A percentile compares a stretch with the other conserved stretches of the same genome.
Evolutionary conservation across 2,888 invertebrate species (phyloP).

Genomic region (Allophyes oxyacanthae): DNA sequence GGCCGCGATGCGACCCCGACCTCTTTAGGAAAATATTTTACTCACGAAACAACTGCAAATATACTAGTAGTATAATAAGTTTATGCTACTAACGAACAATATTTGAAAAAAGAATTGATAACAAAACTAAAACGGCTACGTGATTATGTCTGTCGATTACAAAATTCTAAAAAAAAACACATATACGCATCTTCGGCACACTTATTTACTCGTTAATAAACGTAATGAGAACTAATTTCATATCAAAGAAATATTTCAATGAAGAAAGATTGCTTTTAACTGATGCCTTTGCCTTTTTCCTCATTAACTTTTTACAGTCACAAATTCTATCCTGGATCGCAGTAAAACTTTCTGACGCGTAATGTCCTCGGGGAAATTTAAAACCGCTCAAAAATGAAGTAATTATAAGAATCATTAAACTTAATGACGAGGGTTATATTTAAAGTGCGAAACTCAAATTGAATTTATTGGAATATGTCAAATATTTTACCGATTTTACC

Average conservation of each 20-base stretch:
- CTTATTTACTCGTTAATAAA: constrained; percentile 12
- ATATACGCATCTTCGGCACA: no score
- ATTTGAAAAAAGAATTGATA: constrained; percentile 9
- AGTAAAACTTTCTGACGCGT: constrained; percentile 36
- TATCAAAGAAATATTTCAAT: constrained; percentile 2
- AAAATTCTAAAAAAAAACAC: no score
- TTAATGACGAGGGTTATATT: constrained; percentile 39
- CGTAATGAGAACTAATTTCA: constrained; percentile 3
- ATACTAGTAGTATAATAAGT: no score
- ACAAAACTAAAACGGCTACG: neutral
- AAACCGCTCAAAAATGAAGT: constrained; percentile 48
- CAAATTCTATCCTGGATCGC: constrained; percentile 33
- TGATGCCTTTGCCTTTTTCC: constrained; percentile 26
- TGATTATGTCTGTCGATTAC: no score
- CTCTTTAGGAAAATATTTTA: constrained; percentile 62
- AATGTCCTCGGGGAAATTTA: constrained; percentile 42
- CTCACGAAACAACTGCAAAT: constrained; percentile 55
- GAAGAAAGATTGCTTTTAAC: constrained; percentile 23
- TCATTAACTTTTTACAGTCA: constrained; percentile 41
- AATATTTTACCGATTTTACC: constrained; percentile 43
- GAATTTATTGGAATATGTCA: constrained; percentile 16
- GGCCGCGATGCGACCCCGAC: constrained; percentile 65
- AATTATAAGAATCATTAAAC: constrained; percentile 48
- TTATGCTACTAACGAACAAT: constrained; percentile 54
- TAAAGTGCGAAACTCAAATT: constrained; percentile 35